Base-by-base conservation (phyloP, 2,797 vertebrate genomes). In the Distichodus sexfasciatus region DNA sequence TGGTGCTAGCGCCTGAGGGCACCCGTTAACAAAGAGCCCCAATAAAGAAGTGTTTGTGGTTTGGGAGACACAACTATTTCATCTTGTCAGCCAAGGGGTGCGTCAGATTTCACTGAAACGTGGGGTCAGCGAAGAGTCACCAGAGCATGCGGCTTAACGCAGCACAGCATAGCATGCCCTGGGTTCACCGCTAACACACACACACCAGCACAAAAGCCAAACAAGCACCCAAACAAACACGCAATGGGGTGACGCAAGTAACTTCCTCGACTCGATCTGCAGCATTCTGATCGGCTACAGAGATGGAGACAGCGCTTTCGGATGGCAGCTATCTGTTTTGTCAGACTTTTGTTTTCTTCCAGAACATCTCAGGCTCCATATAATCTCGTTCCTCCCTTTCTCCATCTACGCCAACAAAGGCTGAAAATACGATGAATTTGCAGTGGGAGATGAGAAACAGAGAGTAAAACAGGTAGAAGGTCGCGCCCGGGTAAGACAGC, bases 61-160 rank as follows among this genome's bases (percentile, higher is more conserved):
- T 35, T 24, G 50, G 23, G 29, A 12, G 23, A 47, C 64, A 58
- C 28, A 38, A 31, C 31, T 15, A 38, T 57, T 71, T 68, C 15
- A 55, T 61, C 70, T 69, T 50, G 58, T 46, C 63, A 28, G 38
- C 40, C 69, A 66, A 35, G 40, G 15, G 62, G 78, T 19, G 14
- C 62, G 4, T n/a, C 36, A 26, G 44, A 23, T n/a, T 70, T 77
- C 55, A 21, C 40, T 51, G 50, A 75, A 63, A 57, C 12, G 7
- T 58, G 15, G 9, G 61, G 29, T 57, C 59, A 26, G 36, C 14
- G 3, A 55, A 10, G 54, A 55, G 68, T 47, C 35, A 48, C 33
- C 26, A 23, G 21, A 33, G 26, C 41, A 48, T 12, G n/a, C 3
- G 28, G 33, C n/a, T n/a, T n/a, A n/a, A n/a, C n/a, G n/a, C n/a